Evolutionary conservation across 2,888 invertebrate species (phyloP).

Genomic region (Ormyrus labotus): DNA sequence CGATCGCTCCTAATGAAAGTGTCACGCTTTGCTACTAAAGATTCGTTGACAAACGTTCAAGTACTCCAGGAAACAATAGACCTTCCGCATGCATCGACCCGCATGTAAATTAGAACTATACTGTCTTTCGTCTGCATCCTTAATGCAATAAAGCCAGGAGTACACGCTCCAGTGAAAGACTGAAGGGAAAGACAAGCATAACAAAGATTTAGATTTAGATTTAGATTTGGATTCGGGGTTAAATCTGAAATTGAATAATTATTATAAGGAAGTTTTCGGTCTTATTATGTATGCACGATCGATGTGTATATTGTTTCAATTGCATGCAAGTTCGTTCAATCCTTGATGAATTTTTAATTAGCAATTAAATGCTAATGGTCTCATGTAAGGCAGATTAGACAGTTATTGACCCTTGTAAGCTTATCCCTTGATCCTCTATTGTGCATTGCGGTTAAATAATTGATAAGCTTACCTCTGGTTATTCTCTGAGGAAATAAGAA

Average conservation of each 20-base stretch:
- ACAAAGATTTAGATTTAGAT: slow-evolving; percentile 7
- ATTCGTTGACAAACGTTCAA: slow-evolving; percentile 15
- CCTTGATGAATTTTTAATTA: slow-evolving; percentile 10
- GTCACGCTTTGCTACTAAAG: slow-evolving; percentile 3
- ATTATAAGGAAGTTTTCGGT: too few species aligned
- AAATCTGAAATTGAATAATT: background rate
- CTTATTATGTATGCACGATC: too few species aligned
- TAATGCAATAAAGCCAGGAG: slow-evolving; percentile 35
- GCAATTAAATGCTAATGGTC: background rate
- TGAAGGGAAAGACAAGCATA: background rate
- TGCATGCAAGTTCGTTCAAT: background rate
- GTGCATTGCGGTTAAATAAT: background rate
- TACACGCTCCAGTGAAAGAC: background rate
- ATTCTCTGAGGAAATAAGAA: too few species aligned
- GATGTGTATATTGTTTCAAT: too few species aligned
- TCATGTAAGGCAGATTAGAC: background rate
- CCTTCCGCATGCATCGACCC: slow-evolving; percentile 13
- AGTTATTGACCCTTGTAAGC: background rate
- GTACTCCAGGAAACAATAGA: slow-evolving; percentile 33
- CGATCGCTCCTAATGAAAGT: slow-evolving; percentile 14
- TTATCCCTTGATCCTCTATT: background rate
- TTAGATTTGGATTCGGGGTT: background rate
- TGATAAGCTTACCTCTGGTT: background rate
- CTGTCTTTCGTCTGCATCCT: slow-evolving; percentile 33
- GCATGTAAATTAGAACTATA: slow-evolving; percentile 50